These are phyloP conservation scores for Tetraodon nigroviridis DNA, from an alignment of 2,113 vertebrate genomes.

Conservation along the genomic window DNA sequence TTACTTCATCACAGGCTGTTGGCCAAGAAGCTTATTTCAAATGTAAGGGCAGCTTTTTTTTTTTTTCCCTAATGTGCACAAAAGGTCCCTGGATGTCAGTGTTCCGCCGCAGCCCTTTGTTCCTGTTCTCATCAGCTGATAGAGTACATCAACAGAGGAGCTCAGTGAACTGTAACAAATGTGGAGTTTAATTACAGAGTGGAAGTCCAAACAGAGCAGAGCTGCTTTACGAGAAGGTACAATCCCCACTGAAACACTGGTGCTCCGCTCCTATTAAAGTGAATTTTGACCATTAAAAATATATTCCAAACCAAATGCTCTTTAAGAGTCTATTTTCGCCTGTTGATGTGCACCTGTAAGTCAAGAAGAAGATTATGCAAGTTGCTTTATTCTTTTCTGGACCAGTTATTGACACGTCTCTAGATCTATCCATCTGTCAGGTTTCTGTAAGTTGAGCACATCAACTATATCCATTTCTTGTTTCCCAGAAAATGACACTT, in stretches of 20 bases:
- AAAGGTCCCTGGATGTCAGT: constrained; percentile 6
- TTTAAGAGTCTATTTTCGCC: too few species aligned
- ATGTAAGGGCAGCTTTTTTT: neutral
- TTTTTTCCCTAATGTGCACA: neutral
- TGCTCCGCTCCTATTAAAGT: too few species aligned
- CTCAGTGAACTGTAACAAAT: constrained; percentile 20
- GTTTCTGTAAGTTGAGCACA: too few species aligned
- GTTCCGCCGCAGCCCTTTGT: constrained; percentile 8
- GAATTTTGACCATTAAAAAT: too few species aligned
- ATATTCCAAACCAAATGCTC: too few species aligned
- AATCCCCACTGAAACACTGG: neutral
- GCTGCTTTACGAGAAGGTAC: neutral
- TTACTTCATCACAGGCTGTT: neutral
- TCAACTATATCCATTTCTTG: too few species aligned
- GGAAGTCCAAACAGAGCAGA: constrained; percentile 10
- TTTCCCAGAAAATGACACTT: too few species aligned
- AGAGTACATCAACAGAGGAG: constrained; percentile 10
- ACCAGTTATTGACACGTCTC: too few species aligned
- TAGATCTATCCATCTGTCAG: too few species aligned
- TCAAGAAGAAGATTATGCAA: too few species aligned
- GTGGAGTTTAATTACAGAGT: constrained; percentile 10
- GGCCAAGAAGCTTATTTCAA: neutral
- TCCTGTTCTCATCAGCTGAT: constrained; percentile 12
- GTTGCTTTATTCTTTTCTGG: too few species aligned
- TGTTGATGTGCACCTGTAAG: too few species aligned